Conservation (phyloP, 2,888 invertebrate genomes). For the Crematogaster levior region DNA sequence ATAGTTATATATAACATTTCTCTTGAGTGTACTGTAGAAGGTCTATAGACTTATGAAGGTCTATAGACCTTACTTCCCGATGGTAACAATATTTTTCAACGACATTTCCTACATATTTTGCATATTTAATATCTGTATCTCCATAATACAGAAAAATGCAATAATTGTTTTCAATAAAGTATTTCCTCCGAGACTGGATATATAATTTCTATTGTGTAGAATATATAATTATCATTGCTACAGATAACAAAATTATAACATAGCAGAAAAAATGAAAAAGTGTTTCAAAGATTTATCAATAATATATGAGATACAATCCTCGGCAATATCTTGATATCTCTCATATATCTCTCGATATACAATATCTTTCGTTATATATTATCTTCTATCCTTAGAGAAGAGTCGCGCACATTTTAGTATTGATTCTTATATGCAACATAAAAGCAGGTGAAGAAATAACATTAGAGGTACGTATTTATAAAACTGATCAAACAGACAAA, state of each 20-base stretch:
- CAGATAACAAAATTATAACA: neutral
- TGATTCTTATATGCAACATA: neutral
- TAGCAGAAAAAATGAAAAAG: neutral
- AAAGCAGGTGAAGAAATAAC: neutral
- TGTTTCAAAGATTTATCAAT: neutral
- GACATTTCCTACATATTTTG: neutral
- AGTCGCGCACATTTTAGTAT: neutral
- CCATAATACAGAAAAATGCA: neutral
- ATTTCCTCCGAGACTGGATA: neutral
- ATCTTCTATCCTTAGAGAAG: neutral
- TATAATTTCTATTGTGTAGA: neutral
- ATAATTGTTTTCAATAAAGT: neutral
- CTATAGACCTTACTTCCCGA: neutral
- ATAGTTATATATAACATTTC: neutral
- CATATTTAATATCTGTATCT: neutral
- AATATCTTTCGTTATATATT: neutral
- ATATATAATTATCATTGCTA: neutral
- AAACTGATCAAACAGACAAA: neutral
- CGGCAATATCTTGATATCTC: neutral
- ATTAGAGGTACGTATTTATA: neutral
- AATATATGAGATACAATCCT: neutral
- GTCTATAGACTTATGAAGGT: constrained; percentile 27
- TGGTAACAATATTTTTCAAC: neutral
- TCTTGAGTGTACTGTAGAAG: neutral
- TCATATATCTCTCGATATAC: no score